phyloP scores from a whole-genome alignment of 1,140 invertebrate species.

The Mamestra configurata region DNA sequence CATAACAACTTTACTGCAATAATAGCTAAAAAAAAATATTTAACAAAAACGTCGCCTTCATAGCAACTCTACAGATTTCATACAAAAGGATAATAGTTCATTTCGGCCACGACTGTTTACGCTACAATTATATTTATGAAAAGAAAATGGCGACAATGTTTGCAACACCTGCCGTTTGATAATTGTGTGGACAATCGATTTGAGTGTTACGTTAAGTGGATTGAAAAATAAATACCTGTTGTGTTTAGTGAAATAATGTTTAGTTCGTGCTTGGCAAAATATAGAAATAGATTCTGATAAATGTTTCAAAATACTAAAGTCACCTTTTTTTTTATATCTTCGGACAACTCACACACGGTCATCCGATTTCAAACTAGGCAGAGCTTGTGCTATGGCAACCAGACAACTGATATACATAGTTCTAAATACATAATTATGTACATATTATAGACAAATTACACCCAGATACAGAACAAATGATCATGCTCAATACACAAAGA shows the following conservation, averaged over 20 bases:
- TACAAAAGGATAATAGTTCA: conserved; percentile 28
- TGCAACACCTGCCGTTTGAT: conserved; percentile 28
- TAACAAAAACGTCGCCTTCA: neutral
- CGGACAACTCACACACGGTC: too few species aligned
- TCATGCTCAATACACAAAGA: too few species aligned
- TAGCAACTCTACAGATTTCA: neutral
- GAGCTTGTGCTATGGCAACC: too few species aligned
- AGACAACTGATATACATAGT: too few species aligned
- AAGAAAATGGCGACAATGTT: conserved; percentile 21
- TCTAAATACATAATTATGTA: too few species aligned
- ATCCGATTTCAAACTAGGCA: too few species aligned
- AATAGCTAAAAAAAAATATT: neutral
- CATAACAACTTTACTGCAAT: neutral
- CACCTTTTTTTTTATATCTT: too few species aligned
- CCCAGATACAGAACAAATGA: too few species aligned
- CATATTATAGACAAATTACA: too few species aligned
- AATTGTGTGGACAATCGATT: conserved; percentile 20
- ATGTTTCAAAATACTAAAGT: neutral
- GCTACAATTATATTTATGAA: conserved; percentile 3
- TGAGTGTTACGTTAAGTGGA: neutral
- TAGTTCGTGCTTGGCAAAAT: neutral
- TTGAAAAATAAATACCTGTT: neutral
- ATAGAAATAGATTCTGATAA: neutral
- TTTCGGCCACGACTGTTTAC: neutral
- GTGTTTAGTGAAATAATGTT: neutral